Percentiles rank a stretch among this genome's conserved stretches.
Conservation (phyloP, 2,888 invertebrate species). For the Fragum fragum region DNA sequence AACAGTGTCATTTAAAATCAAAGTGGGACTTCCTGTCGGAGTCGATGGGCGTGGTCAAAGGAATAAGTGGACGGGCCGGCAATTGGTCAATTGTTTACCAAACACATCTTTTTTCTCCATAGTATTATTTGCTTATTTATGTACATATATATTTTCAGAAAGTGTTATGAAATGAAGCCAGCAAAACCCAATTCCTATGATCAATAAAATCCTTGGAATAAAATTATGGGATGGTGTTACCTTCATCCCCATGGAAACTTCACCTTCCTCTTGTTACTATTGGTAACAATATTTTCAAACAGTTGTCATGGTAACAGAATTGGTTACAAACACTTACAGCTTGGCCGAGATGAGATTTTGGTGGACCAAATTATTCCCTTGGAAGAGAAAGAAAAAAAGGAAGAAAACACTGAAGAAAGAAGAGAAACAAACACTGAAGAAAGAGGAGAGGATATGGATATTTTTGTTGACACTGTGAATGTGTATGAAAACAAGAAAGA, state of each 20-base stretch:
- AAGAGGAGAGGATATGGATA: background rate
- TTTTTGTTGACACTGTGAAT: background rate
- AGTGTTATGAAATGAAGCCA: background rate
- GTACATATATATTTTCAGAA: background rate
- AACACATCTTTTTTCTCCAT: too few relatives aligned
- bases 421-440: background rate
- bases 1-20: too few relatives aligned
- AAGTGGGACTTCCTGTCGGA: too few relatives aligned
- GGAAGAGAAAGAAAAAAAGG: slow-evolving; percentile 19
- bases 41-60: too few relatives aligned
- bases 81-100: too few relatives aligned
- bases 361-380: slow-evolving; percentile 58
- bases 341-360: slow-evolving; percentile 45
- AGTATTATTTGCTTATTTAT: too few relatives aligned
- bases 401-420: background rate
- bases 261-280: slow-evolving; percentile 24
- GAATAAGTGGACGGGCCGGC: too few relatives aligned
- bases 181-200: slow-evolving; percentile 6
- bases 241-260: slow-evolving; percentile 23
- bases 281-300: slow-evolving; percentile 19
- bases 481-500: background rate
- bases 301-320: slow-evolving; percentile 51
- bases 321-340: slow-evolving; percentile 47
- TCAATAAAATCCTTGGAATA: background rate
- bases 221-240: slow-evolving; percentile 21